Conservation (phyloP, 2,113 vertebrate species). For the Microcebus ravelobensis region DNA sequence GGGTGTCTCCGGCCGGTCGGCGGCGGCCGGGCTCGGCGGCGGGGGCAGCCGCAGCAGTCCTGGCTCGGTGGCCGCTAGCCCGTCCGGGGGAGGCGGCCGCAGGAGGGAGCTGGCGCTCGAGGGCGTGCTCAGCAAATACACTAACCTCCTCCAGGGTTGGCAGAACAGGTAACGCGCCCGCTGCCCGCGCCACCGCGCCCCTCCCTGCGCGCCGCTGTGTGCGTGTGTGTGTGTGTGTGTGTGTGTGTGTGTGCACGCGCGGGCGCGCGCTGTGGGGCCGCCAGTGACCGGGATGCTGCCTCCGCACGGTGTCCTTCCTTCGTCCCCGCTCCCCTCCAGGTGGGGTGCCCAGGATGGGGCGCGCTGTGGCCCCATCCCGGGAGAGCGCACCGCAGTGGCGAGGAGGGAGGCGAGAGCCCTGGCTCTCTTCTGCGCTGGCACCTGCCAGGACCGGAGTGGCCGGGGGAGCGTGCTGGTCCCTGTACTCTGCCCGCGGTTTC, state of each 20-base stretch:
- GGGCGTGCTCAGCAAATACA: slow-evolving; percentile 97
- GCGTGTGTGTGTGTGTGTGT: neutral
- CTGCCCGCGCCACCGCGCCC: slow-evolving; percentile 9
- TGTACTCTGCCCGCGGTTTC: slow-evolving; percentile 21
- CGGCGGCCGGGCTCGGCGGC: slow-evolving; percentile 71
- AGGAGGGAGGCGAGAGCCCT: neutral
- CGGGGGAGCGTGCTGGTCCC: neutral
- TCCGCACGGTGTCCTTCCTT: neutral
- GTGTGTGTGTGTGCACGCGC: neutral
- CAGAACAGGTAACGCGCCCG: slow-evolving; percentile 93
- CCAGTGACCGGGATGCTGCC: neutral
- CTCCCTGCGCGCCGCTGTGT: neutral
- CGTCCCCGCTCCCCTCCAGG: neutral
- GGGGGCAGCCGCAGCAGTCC: slow-evolving; percentile 86
- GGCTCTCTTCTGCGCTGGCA: neutral
- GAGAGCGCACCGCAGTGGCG: neutral
- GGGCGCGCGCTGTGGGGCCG: neutral
- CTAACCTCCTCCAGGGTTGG: slow-evolving; percentile 98
- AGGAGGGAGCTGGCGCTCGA: slow-evolving; percentile 88
- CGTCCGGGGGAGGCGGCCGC: slow-evolving; percentile 82
- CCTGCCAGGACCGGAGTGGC: neutral
- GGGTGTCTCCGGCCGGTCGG: slow-evolving; percentile 76
- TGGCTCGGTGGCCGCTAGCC: slow-evolving; percentile 86
- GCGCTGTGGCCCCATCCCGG: neutral
- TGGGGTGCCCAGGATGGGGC: neutral